Evolutionary conservation across 2,888 invertebrate genomes (phyloP).

Genomic region (Osedax fenrisi): DNA sequence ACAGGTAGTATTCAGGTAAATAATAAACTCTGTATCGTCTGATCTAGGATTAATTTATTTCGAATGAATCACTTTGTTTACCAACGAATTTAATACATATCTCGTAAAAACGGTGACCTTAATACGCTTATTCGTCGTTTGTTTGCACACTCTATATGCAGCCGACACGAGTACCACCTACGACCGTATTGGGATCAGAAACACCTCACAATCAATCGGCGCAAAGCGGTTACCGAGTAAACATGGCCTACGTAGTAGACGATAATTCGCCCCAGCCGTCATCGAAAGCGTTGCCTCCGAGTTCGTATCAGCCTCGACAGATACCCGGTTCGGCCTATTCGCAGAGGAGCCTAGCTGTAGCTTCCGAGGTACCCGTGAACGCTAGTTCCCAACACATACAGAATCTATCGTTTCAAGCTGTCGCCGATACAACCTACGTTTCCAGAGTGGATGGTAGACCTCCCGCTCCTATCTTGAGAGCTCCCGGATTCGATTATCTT

Average conservation of each 20-base stretch:
- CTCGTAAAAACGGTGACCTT: too few relatives aligned
- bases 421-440: background rate
- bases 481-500: conserved; percentile 36
- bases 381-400: background rate
- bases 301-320: background rate
- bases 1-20: too few relatives aligned
- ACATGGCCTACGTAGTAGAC: background rate
- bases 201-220: background rate
- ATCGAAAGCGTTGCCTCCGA: background rate
- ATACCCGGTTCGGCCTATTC: background rate
- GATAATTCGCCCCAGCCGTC: background rate
- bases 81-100: too few relatives aligned
- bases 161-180: background rate
- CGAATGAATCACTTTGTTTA: too few relatives aligned
- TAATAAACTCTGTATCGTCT: too few relatives aligned
- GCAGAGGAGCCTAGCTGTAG: background rate
- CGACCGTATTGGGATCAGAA: too few relatives aligned
- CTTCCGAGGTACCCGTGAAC: background rate
- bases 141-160: too few relatives aligned
- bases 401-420: background rate
- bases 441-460: conserved; percentile 12
- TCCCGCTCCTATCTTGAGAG: conserved; percentile 26
- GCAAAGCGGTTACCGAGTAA: background rate
- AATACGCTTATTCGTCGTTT: too few relatives aligned
- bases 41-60: too few relatives aligned